phyloP scores from a whole-genome alignment of 1,140 invertebrate species.

The Cotesia chilonis region DNA sequence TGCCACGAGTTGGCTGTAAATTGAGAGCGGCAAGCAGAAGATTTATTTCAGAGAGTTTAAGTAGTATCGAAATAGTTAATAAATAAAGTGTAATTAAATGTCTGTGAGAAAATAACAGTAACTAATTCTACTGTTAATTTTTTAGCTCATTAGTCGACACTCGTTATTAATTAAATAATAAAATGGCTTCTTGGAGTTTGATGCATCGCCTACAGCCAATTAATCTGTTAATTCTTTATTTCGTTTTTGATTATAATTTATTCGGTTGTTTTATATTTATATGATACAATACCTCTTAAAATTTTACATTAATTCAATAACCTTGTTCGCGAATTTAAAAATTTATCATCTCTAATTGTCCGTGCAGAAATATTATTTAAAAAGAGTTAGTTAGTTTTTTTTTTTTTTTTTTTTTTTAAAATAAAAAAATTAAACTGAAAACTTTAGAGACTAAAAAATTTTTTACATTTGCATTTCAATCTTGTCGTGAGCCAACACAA shows the following conservation, averaged over 20 bases:
- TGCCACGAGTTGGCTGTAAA: no score
- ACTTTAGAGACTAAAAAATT: constrained; percentile 26
- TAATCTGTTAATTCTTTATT: not conserved
- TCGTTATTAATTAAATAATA: constrained; percentile 15
- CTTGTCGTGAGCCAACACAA: not conserved
- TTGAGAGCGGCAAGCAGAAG: no score
- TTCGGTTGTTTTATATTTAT: no score
- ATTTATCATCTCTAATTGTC: not conserved
- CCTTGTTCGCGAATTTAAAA: no score
- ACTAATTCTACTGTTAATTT: constrained; percentile 1
- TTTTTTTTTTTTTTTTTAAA: constrained; percentile 9
- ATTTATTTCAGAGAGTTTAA: no score
- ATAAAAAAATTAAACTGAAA: constrained; percentile 4
- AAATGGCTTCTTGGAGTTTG: not conserved
- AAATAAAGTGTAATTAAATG: constrained; percentile 13
- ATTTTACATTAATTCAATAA: no score
- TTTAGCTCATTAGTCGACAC: not conserved
- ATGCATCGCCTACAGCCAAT: not conserved
- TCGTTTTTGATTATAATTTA: not conserved
- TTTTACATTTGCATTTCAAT: constrained; percentile 32
- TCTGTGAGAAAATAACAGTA: not conserved
- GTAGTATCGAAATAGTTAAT: not conserved
- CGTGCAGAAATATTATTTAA: no score
- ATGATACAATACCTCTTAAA: no score
- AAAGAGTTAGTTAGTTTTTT: not conserved